Base-by-base conservation (phyloP, 2,888 invertebrate genomes). In the Hylaea fasciaria region DNA sequence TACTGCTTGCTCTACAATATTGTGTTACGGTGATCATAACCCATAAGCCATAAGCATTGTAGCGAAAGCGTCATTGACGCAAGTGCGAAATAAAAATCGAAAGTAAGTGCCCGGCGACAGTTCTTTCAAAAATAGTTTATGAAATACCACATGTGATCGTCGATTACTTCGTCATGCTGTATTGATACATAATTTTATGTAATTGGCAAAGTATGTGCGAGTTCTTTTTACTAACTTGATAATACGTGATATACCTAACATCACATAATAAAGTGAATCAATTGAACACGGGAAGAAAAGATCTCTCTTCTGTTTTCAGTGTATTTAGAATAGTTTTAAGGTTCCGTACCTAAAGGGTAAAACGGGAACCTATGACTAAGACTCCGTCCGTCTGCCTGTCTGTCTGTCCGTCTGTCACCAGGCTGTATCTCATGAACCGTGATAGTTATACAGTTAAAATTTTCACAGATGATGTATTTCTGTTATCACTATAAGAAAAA, bases 21-120 rank as follows among this genome's bases (percentile, higher is more conserved):
- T 39, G 29, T 39, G 28, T 16, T 37, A 41, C 37, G 37, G 45
- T 40, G 32, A 8, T 32, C 22, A 32, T 32, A 32, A 10, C 32
- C 7, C 49, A 53, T 58, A 57, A 62, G 40, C 7, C 49, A 53
- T 58, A 57, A 62, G 40, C 57, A 55, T n/a, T 39, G 16, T 16
- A 56, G 69, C 65, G 69, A 69, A 69, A 69, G 69, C 65, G 62
- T 48, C 56, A 54, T 64, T 59, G 61, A 53, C 66, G 69, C 66
- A 66, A 65, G 65, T 69, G 69, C 57, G 62, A 65, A 67, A 65
- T 52, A 59, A 69, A 69, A 22, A 69, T 59, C 55, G 69, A 69
- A 69, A 69, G 69, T 67, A 64, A 46, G 0, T 0, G 40, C 32
- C 41, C 35, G 37, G n/a, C 43, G 45, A 47, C 55, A 40, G 29